phyloP scores from a whole-genome alignment of 2,888 invertebrate species.

The Drosophila atripex region DNA sequence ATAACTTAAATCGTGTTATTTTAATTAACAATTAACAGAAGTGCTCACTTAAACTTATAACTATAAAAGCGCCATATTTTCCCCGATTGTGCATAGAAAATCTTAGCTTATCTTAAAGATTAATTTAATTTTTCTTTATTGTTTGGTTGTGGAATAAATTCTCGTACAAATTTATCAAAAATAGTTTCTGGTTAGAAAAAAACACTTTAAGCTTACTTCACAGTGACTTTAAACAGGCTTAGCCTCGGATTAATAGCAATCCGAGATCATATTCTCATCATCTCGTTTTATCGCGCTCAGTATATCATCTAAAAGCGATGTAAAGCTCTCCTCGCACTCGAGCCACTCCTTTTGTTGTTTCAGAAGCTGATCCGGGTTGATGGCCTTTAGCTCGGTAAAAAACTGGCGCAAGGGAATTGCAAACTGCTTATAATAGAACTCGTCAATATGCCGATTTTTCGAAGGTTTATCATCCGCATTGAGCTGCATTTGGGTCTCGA shows the following conservation, averaged over 20 bases:
- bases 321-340: slow-evolving; percentile 87
- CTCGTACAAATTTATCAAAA: slow-evolving; percentile 38
- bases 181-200: slow-evolving; percentile 28
- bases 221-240: slow-evolving; percentile 12
- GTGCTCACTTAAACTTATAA: not conserved
- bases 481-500: slow-evolving; percentile 85
- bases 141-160: slow-evolving; percentile 18
- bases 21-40: not conserved
- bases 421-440: slow-evolving; percentile 78
- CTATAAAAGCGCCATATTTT: not conserved
- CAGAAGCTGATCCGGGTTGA: slow-evolving; percentile 87
- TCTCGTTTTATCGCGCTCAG: slow-evolving; percentile 68
- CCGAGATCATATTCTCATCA: slow-evolving; percentile 72
- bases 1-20: not conserved
- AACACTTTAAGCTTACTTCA: slow-evolving; percentile 25
- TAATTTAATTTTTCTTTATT: slow-evolving; percentile 9
- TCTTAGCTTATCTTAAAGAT: not conserved
- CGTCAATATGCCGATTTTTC: slow-evolving; percentile 60
- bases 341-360: slow-evolving; percentile 88
- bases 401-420: slow-evolving; percentile 86
- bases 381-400: slow-evolving; percentile 85
- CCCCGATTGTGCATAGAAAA: not conserved
- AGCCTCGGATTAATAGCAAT: slow-evolving; percentile 73
- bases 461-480: slow-evolving; percentile 30
- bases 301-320: slow-evolving; percentile 90